These are phyloP conservation scores for Acanthopleura granulata DNA, from an alignment of 2,888 invertebrate species.

Conservation along the genomic window DNA sequence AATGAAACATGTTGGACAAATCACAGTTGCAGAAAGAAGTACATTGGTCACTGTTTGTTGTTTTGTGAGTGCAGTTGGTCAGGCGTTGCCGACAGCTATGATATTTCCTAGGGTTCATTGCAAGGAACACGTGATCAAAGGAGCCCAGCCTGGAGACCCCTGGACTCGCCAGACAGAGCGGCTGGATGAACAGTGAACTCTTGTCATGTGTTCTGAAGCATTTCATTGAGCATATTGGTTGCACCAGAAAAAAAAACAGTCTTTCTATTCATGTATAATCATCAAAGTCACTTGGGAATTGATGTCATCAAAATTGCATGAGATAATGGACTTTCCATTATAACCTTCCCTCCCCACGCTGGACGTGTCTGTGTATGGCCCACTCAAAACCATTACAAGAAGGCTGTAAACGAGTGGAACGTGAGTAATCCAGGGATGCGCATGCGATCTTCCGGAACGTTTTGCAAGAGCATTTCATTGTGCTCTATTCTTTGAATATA, in stretches of 20 bases:
- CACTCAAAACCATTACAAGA: conserved; percentile 20
- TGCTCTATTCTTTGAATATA: conserved; percentile 1
- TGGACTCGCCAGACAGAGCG: conserved; percentile 17
- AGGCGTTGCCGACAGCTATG: conserved; percentile 13
- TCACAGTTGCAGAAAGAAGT: too few species aligned
- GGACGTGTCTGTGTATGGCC: conserved; percentile 14
- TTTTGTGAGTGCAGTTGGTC: not conserved
- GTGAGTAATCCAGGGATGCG: not conserved
- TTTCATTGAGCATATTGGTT: conserved; percentile 22
- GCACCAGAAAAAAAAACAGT: too few species aligned
- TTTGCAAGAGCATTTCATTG: not conserved
- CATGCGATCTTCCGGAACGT: not conserved
- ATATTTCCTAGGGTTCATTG: conserved; percentile 22
- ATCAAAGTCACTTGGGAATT: conserved; percentile 21
- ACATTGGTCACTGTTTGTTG: conserved; percentile 12
- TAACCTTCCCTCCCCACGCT: conserved; percentile 21
- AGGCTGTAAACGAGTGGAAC: conserved; percentile 14
- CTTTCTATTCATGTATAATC: conserved; percentile 26
- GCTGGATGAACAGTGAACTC: conserved; percentile 24
- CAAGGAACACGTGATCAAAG: conserved; percentile 21
- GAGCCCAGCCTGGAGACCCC: conserved; percentile 20
- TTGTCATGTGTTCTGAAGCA: conserved; percentile 10
- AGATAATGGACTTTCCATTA: conserved; percentile 18
- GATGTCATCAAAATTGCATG: conserved; percentile 16
- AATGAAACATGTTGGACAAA: conserved; percentile 9